Evolutionary conservation across 2,797 vertebrate genomes (phyloP).

Genomic region (Arctocebus calabarensis): DNA sequence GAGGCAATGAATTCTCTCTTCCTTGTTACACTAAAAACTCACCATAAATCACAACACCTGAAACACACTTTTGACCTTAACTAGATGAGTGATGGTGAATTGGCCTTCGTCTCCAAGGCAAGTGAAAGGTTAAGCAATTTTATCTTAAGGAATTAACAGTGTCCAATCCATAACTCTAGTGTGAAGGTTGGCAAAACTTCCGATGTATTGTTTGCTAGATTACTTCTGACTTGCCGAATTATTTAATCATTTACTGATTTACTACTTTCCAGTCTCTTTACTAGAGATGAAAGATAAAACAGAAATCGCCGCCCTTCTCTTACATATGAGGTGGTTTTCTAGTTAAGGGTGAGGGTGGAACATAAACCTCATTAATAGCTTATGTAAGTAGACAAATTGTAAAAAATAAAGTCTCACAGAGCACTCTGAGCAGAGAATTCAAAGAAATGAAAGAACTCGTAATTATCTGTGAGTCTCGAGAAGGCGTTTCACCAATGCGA

Average conservation of each 20-base stretch:
- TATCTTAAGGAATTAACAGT: constrained; percentile 48
- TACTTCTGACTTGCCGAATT: constrained; percentile 42
- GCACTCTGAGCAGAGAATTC: not conserved
- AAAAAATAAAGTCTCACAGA: not conserved
- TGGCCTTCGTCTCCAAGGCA: constrained; percentile 42
- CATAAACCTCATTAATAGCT: not conserved
- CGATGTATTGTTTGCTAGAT: not conserved
- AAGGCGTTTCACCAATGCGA: not conserved
- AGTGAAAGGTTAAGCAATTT: constrained; percentile 57
- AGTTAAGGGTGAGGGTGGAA: rapidly evolving
- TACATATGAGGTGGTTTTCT: not conserved
- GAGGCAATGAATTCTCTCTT: not conserved
- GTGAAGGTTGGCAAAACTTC: not conserved
- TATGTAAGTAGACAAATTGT: not conserved
- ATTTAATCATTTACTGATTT: constrained; percentile 36
- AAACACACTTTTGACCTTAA: not conserved
- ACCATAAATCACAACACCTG: not conserved
- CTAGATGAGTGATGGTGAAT: not conserved
- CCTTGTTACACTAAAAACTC: not conserved
- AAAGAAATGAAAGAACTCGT: not conserved
- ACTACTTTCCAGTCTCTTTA: not conserved
- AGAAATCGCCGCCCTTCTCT: not conserved
- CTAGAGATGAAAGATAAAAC: not conserved
- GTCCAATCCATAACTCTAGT: not conserved
- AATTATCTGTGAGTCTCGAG: not conserved